Percentiles rank a stretch among this genome's conserved stretches.
Conservation (phyloP, 2,888 invertebrate genomes). For the Amphipyra berbera region DNA sequence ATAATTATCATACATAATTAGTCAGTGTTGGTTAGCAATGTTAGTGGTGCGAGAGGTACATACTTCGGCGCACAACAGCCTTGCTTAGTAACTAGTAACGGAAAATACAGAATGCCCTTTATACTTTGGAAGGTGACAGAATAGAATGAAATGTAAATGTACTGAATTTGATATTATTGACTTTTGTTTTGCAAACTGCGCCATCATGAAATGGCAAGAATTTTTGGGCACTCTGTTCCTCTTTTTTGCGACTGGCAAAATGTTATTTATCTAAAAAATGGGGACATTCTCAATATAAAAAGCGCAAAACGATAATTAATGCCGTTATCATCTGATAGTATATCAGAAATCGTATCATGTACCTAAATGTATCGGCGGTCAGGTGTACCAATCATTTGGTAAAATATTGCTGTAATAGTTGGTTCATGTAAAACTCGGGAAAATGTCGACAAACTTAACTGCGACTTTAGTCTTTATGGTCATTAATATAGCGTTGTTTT, state of each 20-base stretch:
- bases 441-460: conserved; percentile 65
- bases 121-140: too few species aligned
- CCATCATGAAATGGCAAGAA: too few species aligned
- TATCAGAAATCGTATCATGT: conserved; percentile 49
- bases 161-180: too few species aligned
- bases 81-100: too few species aligned
- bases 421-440: conserved; percentile 4
- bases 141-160: too few species aligned
- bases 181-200: too few species aligned
- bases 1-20: too few species aligned
- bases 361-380: conserved; percentile 3
- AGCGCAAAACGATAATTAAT: conserved; percentile 49
- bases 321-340: conserved; percentile 56
- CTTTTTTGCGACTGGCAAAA: not conserved
- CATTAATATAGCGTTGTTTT: conserved; percentile 74
- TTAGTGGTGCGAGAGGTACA: too few species aligned
- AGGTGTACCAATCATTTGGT: conserved; percentile 11
- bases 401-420: conserved; percentile 18
- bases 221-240: too few species aligned
- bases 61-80: too few species aligned
- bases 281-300: conserved; percentile 14
- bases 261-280: not conserved
- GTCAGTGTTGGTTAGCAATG: too few species aligned
- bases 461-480: conserved; percentile 72
- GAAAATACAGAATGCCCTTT: too few species aligned